These are phyloP conservation scores for Formicarius rufipectus DNA, from an alignment of 2,113 vertebrate species.

Conservation along the genomic window DNA sequence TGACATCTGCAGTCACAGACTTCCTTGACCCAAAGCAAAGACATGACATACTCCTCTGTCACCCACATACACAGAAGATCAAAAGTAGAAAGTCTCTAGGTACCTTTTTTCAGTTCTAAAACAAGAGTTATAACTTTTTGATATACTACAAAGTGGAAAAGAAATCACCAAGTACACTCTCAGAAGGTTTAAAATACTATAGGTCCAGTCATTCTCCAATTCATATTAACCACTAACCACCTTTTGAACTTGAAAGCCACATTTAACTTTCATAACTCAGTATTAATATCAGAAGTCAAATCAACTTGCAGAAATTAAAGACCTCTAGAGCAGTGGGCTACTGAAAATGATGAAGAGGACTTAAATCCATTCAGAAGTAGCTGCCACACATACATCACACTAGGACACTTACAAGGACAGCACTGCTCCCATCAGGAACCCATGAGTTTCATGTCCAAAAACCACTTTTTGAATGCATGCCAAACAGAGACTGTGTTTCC, in stretches of 20 bases:
- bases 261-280: conserved; percentile 8
- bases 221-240: not conserved
- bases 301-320: not conserved
- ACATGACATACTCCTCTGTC: not conserved
- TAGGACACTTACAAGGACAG: not conserved
- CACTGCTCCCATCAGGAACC: not conserved
- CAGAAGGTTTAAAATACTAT: not conserved
- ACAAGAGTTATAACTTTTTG: not conserved
- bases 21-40: not conserved
- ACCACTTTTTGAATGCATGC: not conserved
- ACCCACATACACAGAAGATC: not conserved
- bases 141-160: not conserved
- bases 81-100: not conserved
- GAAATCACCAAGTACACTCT: not conserved
- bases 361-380: not conserved
- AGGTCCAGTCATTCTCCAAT: not conserved
- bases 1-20: not conserved
- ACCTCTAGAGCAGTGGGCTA: not conserved
- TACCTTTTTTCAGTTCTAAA: not conserved
- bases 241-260: conserved; percentile 15
- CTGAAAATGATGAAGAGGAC: not conserved
- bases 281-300: not conserved
- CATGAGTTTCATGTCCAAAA: not conserved
- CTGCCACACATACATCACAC: not conserved
- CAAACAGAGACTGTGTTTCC: not conserved